Percentiles rank a stretch among this genome's conserved stretches.
Conservation (phyloP, 2,888 invertebrate species). For the Lapara coniferarum region DNA sequence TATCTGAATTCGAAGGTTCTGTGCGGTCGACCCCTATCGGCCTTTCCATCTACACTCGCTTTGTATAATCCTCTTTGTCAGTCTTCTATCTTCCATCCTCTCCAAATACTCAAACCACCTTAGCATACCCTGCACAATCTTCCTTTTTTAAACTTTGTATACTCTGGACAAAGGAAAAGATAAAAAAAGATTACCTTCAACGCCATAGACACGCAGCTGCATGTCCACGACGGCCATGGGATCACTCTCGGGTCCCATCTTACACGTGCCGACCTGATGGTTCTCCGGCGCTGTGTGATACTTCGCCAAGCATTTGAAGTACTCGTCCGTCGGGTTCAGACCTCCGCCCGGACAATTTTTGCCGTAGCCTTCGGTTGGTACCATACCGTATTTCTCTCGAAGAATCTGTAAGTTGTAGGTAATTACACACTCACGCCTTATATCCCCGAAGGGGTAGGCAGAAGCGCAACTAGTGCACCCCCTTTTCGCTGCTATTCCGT, state of each 20-base stretch:
- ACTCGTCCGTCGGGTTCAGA: conserved; percentile 85
- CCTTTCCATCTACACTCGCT: too few species aligned
- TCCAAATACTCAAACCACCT: too few species aligned
- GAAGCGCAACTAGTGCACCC: too few species aligned
- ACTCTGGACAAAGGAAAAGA: neutral
- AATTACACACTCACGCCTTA: too few species aligned
- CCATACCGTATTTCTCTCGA: conserved; percentile 83
- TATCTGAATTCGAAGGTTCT: too few species aligned
- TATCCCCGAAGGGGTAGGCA: too few species aligned
- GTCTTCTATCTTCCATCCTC: too few species aligned
- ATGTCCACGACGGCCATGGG: conserved; percentile 89
- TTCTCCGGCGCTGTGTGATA: conserved; percentile 91
- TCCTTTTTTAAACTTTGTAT: too few species aligned
- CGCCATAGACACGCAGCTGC: conserved; percentile 85
- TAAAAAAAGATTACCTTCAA: conserved; percentile 72
- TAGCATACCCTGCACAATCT: too few species aligned
- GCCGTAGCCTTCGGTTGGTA: conserved; percentile 73
- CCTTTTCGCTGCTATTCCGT: too few species aligned
- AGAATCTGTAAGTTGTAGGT: conserved; percentile 62
- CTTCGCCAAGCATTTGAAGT: conserved; percentile 88
- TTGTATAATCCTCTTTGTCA: too few species aligned
- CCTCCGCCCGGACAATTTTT: conserved; percentile 74
- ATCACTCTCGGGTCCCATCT: conserved; percentile 90
- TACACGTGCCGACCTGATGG: conserved; percentile 92
- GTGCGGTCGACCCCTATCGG: too few species aligned